Base-by-base conservation (phyloP, 2,888 invertebrate genomes). In the Fragum whitleyi region DNA sequence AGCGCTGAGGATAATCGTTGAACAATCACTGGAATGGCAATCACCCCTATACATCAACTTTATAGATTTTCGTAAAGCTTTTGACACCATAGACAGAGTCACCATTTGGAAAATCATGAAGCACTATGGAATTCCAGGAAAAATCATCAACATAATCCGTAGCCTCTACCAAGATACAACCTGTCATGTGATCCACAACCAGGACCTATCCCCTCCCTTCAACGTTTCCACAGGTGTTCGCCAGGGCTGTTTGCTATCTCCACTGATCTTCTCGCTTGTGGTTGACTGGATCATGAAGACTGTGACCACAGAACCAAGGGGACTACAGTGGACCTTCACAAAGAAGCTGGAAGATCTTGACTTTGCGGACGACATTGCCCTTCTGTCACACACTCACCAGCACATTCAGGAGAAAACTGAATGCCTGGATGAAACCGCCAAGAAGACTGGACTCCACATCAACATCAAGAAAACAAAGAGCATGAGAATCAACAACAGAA, bases 321-420 rank as follows among this genome's bases (percentile, higher is more conserved):
- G 47, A 5, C 47, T 47, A 14, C 47, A 47, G 16, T 47, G 47
- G 47, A 47, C 5, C n/a, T 47, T 47, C 14, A 47, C 47, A 47
- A n/a, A 47, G 14, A 9, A 5, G 3, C 16, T 61, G 19, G 61
- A 61, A 23, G 26, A 61, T 16, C 29, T 23, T 9, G 61, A 61
- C 16, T 61, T 61, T 61, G 61, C 61, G 11, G 61, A 61, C 19
- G 61, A 61, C 32, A 61, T 61, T 28, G 61, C 29, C 19, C 61
- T 61, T 1, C 16, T 61, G 29, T 29, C 61, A 19, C 61, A 61
- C 11, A 61, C 29, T 28, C 26, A 61, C 1, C 14, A n/a, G n/a
- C n/a, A n/a, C n/a, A 61, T 29, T 28, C 61, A 61, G 14, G 61
- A 26, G 14, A 61, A 61, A 29, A 29, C 61, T 3, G n/a, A 47